Evolutionary conservation across 2,888 invertebrate genomes (phyloP).

Genomic region (Diarsia dahlii): DNA sequence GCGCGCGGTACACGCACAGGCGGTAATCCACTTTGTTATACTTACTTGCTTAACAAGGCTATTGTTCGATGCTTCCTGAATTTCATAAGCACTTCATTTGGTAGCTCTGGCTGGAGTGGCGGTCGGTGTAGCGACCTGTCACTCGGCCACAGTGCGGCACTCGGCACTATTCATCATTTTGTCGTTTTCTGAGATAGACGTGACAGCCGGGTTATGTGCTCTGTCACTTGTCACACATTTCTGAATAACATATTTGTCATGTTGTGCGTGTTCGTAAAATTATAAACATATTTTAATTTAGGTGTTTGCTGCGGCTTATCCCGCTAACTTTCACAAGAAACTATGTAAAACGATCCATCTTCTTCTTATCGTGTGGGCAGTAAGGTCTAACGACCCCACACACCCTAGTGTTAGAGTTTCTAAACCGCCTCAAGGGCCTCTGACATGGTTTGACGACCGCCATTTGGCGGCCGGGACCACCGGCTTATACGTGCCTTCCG

Average conservation of each 20-base stretch:
- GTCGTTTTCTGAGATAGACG: conserved; percentile 1
- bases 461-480: too few relatives aligned
- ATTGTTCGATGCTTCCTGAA: conserved; percentile 42
- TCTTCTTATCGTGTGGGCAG: too few relatives aligned
- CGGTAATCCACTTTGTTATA: conserved; percentile 41
- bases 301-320: conserved; percentile 36
- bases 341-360: conserved; percentile 37
- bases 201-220: not conserved
- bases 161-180: not conserved
- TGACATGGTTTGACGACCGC: too few relatives aligned
- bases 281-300: conserved; percentile 42
- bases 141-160: not conserved
- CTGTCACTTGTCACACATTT: not conserved
- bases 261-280: conserved; percentile 14
- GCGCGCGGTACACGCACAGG: not conserved
- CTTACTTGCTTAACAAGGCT: conserved; percentile 24
- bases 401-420: too few relatives aligned
- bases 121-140: not conserved
- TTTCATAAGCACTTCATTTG: conserved; percentile 2
- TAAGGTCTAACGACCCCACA: too few relatives aligned
- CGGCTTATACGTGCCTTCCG: too few relatives aligned
- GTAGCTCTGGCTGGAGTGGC: not conserved
- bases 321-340: conserved; percentile 36
- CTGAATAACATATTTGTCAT: conserved; percentile 1
- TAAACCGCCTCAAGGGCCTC: too few relatives aligned